Evolutionary conservation across 2,113 vertebrate genomes (phyloP).

Genomic region (Clarias batrachus): DNA sequence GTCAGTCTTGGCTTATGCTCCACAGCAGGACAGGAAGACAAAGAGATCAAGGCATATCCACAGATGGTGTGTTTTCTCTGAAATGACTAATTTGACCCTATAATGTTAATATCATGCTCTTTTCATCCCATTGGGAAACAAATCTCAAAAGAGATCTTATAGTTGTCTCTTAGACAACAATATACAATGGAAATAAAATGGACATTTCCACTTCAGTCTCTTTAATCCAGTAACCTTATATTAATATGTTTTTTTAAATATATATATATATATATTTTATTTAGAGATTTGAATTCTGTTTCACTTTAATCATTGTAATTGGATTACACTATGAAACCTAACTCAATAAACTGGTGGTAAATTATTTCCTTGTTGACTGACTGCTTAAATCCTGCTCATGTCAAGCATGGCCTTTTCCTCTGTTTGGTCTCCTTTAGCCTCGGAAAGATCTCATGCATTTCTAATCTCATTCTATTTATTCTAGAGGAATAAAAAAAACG

Average conservation of each 20-base stretch:
- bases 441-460: not conserved
- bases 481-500: not conserved
- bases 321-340: not conserved
- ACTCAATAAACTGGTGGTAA: not conserved
- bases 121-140: not conserved
- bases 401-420: not conserved
- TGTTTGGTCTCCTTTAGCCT: not conserved
- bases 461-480: not conserved
- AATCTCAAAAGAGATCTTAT: not conserved
- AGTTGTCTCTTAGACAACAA: not conserved
- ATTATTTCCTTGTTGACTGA: not conserved
- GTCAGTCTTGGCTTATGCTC: conserved; percentile 79
- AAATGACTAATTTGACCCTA: not conserved
- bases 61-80: conserved; percentile 65
- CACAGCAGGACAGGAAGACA: conserved; percentile 78
- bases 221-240: no score
- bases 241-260: no score
- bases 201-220: not conserved
- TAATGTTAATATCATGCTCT: not conserved
- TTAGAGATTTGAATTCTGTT: not conserved
- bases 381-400: not conserved
- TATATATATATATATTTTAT: not conserved
- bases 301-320: not conserved
- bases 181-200: not conserved
- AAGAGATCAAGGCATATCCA: conserved; percentile 63